Conservation (phyloP, 2,888 invertebrate species). For the Choreutis nemorana region DNA sequence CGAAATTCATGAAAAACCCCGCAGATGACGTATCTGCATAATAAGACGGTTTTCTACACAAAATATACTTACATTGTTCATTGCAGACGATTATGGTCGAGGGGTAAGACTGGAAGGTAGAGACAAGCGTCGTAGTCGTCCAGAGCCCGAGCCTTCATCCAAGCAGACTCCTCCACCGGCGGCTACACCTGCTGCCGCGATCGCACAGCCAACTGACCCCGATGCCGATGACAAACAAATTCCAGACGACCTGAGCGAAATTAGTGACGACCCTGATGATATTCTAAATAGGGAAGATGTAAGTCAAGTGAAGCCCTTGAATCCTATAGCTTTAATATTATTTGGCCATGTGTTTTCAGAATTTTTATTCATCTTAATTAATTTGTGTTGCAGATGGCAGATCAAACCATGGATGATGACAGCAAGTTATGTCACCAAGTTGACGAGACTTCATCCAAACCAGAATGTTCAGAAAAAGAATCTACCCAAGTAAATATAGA, state of each 20-base stretch:
- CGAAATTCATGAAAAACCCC: neutral
- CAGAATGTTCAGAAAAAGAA: conserved; percentile 44
- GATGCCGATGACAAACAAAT: conserved; percentile 62
- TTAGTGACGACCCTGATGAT: conserved; percentile 89
- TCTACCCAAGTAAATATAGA: conserved; percentile 37
- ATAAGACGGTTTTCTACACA: neutral
- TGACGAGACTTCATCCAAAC: conserved; percentile 34
- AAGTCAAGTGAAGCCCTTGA: no score
- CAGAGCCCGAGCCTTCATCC: conserved; percentile 33
- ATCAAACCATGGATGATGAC: conserved; percentile 49
- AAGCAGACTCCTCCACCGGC: conserved; percentile 39
- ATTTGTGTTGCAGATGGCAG: conserved; percentile 33
- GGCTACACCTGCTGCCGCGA: conserved; percentile 30
- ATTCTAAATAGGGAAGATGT: conserved; percentile 82
- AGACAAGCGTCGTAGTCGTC: conserved; percentile 43
- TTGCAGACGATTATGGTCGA: conserved; percentile 47
- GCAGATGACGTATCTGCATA: neutral
- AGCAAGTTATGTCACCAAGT: conserved; percentile 34
- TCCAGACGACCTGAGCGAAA: conserved; percentile 82
- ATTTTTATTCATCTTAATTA: neutral
- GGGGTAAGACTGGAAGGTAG: conserved; percentile 46
- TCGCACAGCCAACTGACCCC: conserved; percentile 28
- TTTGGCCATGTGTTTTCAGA: neutral
- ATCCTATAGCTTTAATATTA: conserved; percentile 1
- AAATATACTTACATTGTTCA: neutral